phyloP scores from a whole-genome alignment of 23 tunicate genomes.

The Styela plicata region DNA sequence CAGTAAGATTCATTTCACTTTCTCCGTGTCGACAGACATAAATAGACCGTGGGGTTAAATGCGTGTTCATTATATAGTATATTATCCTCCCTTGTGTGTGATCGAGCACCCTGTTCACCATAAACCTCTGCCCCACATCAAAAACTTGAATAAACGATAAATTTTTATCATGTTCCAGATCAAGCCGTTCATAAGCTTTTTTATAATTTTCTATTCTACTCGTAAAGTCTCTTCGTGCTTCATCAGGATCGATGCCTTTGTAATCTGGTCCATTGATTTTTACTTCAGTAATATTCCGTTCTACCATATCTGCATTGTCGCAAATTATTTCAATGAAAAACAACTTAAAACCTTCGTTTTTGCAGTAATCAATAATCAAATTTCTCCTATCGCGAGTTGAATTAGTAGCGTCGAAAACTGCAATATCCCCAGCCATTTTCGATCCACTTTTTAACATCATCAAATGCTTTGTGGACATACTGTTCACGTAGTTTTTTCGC shows the following conservation, averaged over 20 bases:
- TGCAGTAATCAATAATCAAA: constrained; percentile 65
- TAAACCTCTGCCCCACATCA: constrained; percentile 84
- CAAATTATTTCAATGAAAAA: constrained; percentile 90
- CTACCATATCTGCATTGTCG: constrained; percentile 72
- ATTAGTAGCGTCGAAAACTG: constrained; percentile 96
- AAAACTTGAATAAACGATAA: constrained; percentile 89
- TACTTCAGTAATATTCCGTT: constrained; percentile 83
- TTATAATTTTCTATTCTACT: constrained; percentile 71
- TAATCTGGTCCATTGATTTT: constrained; percentile 92
- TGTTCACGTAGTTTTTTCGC: constrained; percentile 62
- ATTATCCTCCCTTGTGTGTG: constrained; percentile 97
- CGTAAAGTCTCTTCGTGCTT: constrained; percentile 81
- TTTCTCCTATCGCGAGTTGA: constrained; percentile 60
- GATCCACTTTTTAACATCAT: constrained; percentile 73
- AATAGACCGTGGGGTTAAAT: constrained; percentile 63
- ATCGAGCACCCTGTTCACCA: constrained; percentile 86
- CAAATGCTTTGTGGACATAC: constrained; percentile 75
- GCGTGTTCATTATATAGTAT: constrained; percentile 95
- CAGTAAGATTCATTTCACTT: constrained; percentile 86
- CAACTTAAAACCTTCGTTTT: constrained; percentile 65
- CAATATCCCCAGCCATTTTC: constrained; percentile 86
- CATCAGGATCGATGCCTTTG: constrained; percentile 67
- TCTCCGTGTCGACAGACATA: constrained; percentile 85
- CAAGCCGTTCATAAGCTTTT: constrained; percentile 63
- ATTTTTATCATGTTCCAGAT: constrained; percentile 47